Conservation (phyloP, 2,888 invertebrate species). For the Barypeithes pellucidus region DNA sequence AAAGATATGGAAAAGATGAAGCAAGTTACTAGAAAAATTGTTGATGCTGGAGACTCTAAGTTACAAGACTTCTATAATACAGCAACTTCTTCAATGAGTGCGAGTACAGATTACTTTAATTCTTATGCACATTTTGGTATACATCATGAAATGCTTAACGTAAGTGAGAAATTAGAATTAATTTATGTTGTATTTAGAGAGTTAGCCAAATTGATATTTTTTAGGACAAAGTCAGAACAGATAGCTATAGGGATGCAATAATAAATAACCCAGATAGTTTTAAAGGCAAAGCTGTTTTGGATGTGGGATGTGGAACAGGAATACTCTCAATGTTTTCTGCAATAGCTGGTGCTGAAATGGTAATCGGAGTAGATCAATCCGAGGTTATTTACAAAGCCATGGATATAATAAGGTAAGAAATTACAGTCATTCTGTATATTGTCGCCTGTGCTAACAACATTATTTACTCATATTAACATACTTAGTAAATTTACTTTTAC, state of each 20-base stretch:
- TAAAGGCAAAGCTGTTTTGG: conserved; percentile 87
- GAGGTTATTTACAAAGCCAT: conserved; percentile 96
- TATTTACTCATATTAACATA: no score
- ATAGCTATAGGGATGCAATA: conserved; percentile 90
- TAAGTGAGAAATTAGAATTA: conserved; percentile 67
- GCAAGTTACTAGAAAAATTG: conserved; percentile 74
- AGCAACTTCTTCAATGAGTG: conserved; percentile 71
- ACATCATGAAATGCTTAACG: conserved; percentile 95
- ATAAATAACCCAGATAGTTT: conserved; percentile 81
- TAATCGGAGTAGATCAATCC: conserved; percentile 96
- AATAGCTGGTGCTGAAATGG: conserved; percentile 91
- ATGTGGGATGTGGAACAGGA: conserved; percentile 98
- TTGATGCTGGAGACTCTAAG: conserved; percentile 68
- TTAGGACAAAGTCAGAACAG: conserved; percentile 87
- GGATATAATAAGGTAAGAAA: conserved; percentile 88
- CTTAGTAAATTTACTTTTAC: no score
- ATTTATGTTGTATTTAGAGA: not conserved
- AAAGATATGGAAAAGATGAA: conserved; percentile 77
- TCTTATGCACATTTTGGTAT: conserved; percentile 94
- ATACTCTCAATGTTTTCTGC: conserved; percentile 99
- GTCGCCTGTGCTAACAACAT: no score
- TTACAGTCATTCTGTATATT: conserved; percentile 12
- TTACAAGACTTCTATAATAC: conserved; percentile 61
- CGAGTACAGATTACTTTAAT: conserved; percentile 84
- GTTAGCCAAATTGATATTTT: not conserved